These are phyloP conservation scores for Myopa tessellatipennis DNA, from an alignment of 2,888 invertebrate genomes.

Conservation along the genomic window DNA sequence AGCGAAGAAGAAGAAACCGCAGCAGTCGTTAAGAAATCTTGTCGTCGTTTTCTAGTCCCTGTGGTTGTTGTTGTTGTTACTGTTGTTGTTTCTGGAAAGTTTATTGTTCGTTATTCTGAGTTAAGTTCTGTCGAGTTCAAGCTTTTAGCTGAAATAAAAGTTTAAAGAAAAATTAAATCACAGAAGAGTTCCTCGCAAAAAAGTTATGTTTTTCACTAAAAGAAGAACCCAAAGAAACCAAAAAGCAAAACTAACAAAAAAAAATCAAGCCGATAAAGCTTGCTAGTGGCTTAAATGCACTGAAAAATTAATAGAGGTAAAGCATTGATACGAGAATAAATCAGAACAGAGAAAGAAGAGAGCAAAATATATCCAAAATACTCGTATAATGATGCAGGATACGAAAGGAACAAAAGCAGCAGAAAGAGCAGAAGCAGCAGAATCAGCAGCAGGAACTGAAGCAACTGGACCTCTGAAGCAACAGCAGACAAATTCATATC, in stretches of 20 bases:
- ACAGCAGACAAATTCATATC: slow-evolving; percentile 17
- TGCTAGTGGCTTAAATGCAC: too few species aligned
- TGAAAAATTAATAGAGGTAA: background rate
- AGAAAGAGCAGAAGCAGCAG: background rate
- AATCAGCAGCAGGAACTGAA: too few species aligned
- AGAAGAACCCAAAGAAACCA: too few species aligned
- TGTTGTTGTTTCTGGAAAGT: background rate
- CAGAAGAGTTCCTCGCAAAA: too few species aligned
- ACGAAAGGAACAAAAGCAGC: background rate
- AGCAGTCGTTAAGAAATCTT: background rate
- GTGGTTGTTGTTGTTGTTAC: background rate
- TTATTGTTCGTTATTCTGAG: background rate
- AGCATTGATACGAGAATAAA: background rate
- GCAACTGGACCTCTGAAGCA: too few species aligned
- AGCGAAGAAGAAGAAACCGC: background rate
- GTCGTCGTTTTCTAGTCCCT: background rate
- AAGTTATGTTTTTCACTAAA: too few species aligned
- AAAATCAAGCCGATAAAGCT: too few species aligned
- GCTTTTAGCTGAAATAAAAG: slow-evolving; percentile 6
- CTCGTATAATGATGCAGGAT: background rate
- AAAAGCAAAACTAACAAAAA: too few species aligned
- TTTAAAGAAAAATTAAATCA: slow-evolving; percentile 4
- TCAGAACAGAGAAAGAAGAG: background rate
- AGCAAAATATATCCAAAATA: too few species aligned
- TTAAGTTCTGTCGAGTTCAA: background rate